Percentiles rank a stretch among this genome's conserved stretches.
Evolutionary conservation across 1,140 invertebrate species (phyloP).

Genomic region (Globodera ellingtonae): DNA sequence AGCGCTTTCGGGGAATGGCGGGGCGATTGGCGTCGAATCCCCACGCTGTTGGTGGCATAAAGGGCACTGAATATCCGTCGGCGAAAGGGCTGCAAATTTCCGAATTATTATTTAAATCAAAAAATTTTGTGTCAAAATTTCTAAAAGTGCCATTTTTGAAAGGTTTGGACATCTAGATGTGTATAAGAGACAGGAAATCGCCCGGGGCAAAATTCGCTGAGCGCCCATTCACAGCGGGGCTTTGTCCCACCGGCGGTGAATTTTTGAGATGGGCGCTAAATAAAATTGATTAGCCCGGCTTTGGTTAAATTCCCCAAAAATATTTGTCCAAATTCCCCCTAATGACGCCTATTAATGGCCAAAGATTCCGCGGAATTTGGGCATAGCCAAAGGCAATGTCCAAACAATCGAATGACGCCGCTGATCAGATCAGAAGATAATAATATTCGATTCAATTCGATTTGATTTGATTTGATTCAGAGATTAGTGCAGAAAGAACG

Average conservation of each 20-base stretch:
- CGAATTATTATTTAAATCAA: no score
- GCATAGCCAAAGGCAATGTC: not conserved
- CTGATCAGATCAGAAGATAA: not conserved
- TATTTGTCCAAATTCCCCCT: no score
- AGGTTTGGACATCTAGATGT: no score
- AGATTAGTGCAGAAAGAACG: no score
- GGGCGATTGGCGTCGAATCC: not conserved
- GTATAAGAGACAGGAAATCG: no score
- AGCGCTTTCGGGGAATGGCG: not conserved
- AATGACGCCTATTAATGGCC: no score
- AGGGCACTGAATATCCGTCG: not conserved
- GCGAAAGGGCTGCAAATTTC: not conserved
- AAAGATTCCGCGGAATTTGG: no score
- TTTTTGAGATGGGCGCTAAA: not conserved
- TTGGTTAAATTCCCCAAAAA: not conserved
- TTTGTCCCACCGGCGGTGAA: not conserved
- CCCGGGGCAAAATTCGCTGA: not conserved
- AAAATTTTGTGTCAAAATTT: no score
- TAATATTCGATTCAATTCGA: no score
- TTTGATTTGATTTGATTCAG: no score
- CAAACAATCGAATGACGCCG: not conserved
- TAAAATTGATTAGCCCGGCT: not conserved
- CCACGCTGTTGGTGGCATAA: slow-evolving; percentile 1
- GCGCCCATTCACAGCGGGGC: not conserved
- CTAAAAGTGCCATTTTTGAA: not conserved